Evolutionary conservation across 2,113 vertebrate species (phyloP).

Genomic region (Megaceryle maxima): DNA sequence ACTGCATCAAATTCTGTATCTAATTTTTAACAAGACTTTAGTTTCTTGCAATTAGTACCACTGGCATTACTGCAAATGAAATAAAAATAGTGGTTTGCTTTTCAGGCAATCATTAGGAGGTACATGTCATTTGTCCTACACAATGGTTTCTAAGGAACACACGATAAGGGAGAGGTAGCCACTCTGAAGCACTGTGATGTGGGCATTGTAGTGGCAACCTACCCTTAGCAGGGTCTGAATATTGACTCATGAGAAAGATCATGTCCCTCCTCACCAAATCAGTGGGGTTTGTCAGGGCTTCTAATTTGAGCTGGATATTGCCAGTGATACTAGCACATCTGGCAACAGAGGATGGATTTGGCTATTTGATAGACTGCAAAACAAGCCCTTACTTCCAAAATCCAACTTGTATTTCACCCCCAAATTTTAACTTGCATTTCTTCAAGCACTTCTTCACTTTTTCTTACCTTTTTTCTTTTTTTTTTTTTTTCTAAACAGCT

Average conservation of each 20-base stretch:
- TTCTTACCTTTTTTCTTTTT: too few relatives aligned
- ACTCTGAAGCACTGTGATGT: not conserved
- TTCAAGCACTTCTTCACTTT: not conserved
- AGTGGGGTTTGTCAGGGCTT: not conserved
- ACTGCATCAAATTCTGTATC: not conserved
- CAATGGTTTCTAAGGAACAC: not conserved
- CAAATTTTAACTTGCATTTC: not conserved
- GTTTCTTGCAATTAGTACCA: not conserved
- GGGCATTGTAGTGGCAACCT: not conserved
- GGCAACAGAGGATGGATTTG: not conserved
- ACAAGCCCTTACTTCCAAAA: not conserved
- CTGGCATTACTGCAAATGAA: not conserved
- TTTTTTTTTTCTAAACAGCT: not conserved
- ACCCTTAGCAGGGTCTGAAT: not conserved
- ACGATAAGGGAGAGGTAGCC: not conserved
- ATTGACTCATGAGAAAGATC: not conserved
- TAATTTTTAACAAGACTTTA: not conserved
- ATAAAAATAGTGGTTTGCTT: not conserved
- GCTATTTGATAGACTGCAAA: not conserved
- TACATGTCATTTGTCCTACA: not conserved
- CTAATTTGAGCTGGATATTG: not conserved
- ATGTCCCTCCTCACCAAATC: not conserved
- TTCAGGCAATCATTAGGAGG: not conserved
- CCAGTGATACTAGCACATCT: not conserved
- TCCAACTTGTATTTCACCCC: not conserved